Base-by-base conservation (phyloP, 2,113 vertebrate genomes). In the Triplophysa siluroides region DNA sequence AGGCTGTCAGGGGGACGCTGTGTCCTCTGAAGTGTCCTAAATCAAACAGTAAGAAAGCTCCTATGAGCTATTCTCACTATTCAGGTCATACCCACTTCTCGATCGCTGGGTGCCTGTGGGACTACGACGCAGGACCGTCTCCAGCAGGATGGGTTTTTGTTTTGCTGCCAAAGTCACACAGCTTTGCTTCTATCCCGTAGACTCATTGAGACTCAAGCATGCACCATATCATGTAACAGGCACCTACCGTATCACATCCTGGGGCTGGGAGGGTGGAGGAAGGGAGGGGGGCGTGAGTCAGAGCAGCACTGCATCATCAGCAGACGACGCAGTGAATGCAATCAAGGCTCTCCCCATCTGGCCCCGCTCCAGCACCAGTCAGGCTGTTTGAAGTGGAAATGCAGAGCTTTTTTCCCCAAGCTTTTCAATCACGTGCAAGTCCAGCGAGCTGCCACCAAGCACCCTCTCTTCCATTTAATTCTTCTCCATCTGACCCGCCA, bases 181-280 rank as follows among this genome's bases (percentile, higher is more conserved):
- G 78, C 66, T 75, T 33, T 74, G 89, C 85, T 82, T 80, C 66
- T 84, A 58, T 69, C 79, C 82, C 73, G 87, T 83, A 54, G 84
- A 84, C 90, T 87, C 88, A 88, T 86, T 90, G 89, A 86, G 85
- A 63, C 80, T 89, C 41, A 87, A 88, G 93, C 90, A 92, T 87
- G 92, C 92, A 93, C 89, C 90, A 84, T 89, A 94, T 95, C 95
- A 94, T 94, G 91, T 95, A 94, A 92, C 92, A 90, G 92, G 92
- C 91, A 93, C 87, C 91, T 94, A 96, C 92, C 94, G 95, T 91
- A 93, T 85, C 86, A 85, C 84, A 85, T 86, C 83, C 86, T 84
- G 81, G 38, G 81, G 33, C 81, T 33, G 73, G 76, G 47, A 71
- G 80, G 74, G 76, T 26, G 50, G 83, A 78, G 80, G 21, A 54